A percentile compares a stretch with the other conserved stretches of the same genome.
Conservation (phyloP, 2,113 vertebrate genomes). For the Serinus canaria region DNA sequence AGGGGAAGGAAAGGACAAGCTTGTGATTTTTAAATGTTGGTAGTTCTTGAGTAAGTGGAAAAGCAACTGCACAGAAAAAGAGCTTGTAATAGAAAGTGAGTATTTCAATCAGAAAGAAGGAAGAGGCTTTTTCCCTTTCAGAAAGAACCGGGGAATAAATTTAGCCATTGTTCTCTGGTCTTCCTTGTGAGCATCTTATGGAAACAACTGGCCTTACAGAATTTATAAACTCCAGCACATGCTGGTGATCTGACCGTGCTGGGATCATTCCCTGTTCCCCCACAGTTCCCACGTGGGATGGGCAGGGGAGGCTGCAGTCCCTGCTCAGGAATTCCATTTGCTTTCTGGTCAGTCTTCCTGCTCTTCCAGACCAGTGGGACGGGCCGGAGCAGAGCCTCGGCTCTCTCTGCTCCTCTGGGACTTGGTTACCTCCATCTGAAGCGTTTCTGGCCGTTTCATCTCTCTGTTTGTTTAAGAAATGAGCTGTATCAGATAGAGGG, state of each 20-base stretch:
- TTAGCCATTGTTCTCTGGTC: background rate
- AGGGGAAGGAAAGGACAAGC: constrained; percentile 21
- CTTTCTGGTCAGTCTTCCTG: constrained; percentile 12
- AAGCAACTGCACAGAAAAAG: background rate
- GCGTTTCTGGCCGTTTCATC: constrained; percentile 6
- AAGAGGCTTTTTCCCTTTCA: constrained; percentile 24
- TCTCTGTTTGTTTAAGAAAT: constrained; percentile 50
- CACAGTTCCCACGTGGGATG: background rate
- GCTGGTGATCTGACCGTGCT: background rate
- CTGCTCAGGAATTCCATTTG: background rate
- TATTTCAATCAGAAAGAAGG: background rate
- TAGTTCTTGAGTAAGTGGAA: background rate
- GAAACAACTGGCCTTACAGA: background rate
- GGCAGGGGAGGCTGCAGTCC: background rate
- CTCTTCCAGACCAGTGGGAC: background rate
- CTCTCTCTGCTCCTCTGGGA: background rate
- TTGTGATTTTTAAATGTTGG: background rate
- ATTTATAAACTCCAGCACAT: background rate
- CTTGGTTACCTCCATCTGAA: background rate
- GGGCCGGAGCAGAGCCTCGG: background rate
- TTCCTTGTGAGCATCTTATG: background rate
- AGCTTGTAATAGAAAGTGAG: background rate
- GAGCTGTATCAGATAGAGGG: background rate
- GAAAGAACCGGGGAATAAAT: background rate
- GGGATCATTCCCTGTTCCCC: background rate